Percentiles rank a stretch among this genome's conserved stretches.
These are phyloP conservation scores for Standfussiana lucernea DNA, from an alignment of 2,888 invertebrate genomes.

Conservation along the genomic window DNA sequence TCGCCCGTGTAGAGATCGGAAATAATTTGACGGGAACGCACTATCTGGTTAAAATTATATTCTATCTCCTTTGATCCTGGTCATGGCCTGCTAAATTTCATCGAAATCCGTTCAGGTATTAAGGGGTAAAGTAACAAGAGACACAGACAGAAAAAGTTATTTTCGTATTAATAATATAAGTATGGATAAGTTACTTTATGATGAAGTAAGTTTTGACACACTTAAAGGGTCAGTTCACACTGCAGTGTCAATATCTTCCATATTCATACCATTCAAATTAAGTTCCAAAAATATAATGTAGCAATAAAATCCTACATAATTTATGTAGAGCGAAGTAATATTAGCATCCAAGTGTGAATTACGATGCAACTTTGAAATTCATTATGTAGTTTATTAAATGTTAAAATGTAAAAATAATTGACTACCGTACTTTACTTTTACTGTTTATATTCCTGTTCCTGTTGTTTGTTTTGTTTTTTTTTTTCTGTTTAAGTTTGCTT, in stretches of 20 bases:
- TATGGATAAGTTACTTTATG: slow-evolving; percentile 10
- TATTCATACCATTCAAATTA: slow-evolving; percentile 26
- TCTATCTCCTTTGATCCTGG: not conserved
- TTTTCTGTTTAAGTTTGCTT: too few relatives aligned
- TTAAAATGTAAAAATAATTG: not conserved
- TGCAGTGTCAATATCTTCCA: slow-evolving; percentile 24
- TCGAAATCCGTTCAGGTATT: not conserved
- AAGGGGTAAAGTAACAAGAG: not conserved
- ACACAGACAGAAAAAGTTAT: not conserved
- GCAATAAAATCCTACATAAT: slow-evolving; percentile 34
- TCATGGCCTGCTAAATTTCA: not conserved
- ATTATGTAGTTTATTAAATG: not conserved
- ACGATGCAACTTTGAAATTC: not conserved
- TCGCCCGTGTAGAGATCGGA: not conserved
- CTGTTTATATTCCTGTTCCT: too few relatives aligned
- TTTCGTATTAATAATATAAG: too few relatives aligned
- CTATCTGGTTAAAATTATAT: not conserved
- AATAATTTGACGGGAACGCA: not conserved
- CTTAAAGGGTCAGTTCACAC: slow-evolving; percentile 25
- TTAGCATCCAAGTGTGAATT: slow-evolving; percentile 36
- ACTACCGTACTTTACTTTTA: too few relatives aligned
- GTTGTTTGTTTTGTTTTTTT: too few relatives aligned
- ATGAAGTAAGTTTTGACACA: slow-evolving; percentile 26
- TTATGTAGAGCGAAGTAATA: slow-evolving; percentile 34
- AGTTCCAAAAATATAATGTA: slow-evolving; percentile 16